phyloP scores from a whole-genome alignment of 2,113 vertebrate species.

The Laticauda colubrina region DNA sequence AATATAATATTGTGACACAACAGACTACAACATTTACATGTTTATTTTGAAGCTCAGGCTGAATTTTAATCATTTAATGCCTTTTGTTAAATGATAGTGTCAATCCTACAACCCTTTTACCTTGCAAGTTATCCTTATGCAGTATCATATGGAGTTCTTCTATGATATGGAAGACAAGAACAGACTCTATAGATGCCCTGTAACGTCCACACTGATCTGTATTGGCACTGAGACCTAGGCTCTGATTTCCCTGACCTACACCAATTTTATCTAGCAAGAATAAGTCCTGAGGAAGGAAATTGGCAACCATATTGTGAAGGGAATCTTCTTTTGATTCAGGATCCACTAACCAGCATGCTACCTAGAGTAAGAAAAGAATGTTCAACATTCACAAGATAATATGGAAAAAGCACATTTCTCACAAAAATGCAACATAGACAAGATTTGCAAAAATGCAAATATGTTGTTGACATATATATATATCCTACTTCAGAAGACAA shows the following conservation, averaged over 20 bases:
- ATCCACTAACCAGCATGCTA: slow-evolving; percentile 92
- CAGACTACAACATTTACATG: not conserved
- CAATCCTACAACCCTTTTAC: slow-evolving; percentile 61
- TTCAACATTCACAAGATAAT: not conserved
- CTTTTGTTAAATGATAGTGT: not conserved
- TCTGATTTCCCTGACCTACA: slow-evolving; percentile 73
- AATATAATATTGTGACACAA: not conserved
- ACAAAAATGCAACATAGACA: not conserved
- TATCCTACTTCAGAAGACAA: not conserved
- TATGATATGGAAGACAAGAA: slow-evolving; percentile 82
- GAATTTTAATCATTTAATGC: not conserved
- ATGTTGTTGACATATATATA: not conserved
- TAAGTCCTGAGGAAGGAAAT: slow-evolving; percentile 81
- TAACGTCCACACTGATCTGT: slow-evolving; percentile 78
- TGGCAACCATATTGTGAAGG: slow-evolving; percentile 88
- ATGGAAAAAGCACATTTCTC: not conserved
- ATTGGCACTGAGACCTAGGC: slow-evolving; percentile 73
- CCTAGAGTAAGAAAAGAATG: slow-evolving; percentile 64
- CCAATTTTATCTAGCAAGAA: slow-evolving; percentile 81
- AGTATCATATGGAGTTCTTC: slow-evolving; percentile 75
- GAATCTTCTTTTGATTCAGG: slow-evolving; percentile 85
- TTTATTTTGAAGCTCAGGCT: not conserved
- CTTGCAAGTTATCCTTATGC: slow-evolving; percentile 80
- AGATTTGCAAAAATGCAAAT: not conserved
- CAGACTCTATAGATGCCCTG: slow-evolving; percentile 81